Base-by-base conservation (phyloP, 2,113 vertebrate species). In the Vulpes ferrilata region DNA sequence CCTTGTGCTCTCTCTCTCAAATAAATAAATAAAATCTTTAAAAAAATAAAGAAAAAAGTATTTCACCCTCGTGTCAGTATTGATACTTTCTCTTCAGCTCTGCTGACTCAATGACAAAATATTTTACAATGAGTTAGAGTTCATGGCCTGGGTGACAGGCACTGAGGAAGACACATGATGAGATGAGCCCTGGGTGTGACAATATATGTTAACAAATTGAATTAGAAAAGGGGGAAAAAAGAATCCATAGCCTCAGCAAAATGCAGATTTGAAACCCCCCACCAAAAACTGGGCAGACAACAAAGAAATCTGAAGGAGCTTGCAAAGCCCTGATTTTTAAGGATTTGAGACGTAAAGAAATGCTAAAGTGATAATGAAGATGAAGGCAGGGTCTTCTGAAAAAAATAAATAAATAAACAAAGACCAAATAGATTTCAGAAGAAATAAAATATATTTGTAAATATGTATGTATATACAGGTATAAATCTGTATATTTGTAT, bases 71-170 rank as follows among this genome's bases (percentile, higher is more conserved):
- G 3, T 8, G 17, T 3, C 22, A 0, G 2, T 71, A 11, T 19
- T 19, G 22, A 88, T 2, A 71, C 35, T 7, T 6, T 73, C 9
- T 27, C n/a, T 19, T 10, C 64, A n/a, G 67, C 32, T 51, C 17
- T 17, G 51, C 5, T 2, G 23, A 57, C 5, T 22, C 51, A 15
- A 12, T 0, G 51, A 27, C 3, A 23, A 38, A 12, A 27, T 2
- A 13, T 8, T 6, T 25, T n/a, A 30, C 13, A 19, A 0, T 2
- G 9, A 57, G n/a, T 27, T 57, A 2, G 23, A 25, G 1, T 2
- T 10, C 53, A 20, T 6, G 11, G n/a, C 51, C 53, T 59, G 43
- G 43, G 43, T 43, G 43, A 43, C 6, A 43, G 43, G 43, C 43
- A 43, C 43, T 43, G 43, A 43, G 43, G 43, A 43, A 43, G 43